phyloP scores from a whole-genome alignment of 92 coral and sea anemone species.

The Ricordea florida region DNA sequence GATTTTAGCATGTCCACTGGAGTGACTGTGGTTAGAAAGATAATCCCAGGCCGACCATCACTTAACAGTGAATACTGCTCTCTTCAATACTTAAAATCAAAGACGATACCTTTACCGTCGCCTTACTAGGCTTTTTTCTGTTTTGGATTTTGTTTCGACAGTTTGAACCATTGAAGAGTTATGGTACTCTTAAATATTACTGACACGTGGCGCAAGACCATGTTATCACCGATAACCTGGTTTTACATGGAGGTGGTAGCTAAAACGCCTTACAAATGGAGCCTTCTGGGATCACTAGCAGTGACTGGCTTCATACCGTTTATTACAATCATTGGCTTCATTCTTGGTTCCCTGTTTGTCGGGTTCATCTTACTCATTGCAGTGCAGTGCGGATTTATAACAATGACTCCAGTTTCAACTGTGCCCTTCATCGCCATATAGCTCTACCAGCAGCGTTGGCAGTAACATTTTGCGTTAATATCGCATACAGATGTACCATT shows the following conservation, averaged over 20 bases:
- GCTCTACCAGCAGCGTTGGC: conserved; percentile 6
- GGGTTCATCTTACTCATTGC: background rate
- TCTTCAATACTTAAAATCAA: too few species aligned
- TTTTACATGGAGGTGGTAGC: conserved; percentile 4
- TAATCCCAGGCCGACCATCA: too few species aligned
- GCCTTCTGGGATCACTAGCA: background rate
- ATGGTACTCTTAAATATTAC: too few species aligned
- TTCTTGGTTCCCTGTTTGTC: background rate
- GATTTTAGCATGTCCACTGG: too few species aligned
- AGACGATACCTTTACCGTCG: too few species aligned
- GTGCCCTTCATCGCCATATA: background rate
- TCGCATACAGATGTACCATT: background rate
- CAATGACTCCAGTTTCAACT: background rate
- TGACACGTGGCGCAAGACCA: conserved; percentile 32
- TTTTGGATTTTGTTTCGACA: too few species aligned
- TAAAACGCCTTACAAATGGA: conserved; percentile 26
- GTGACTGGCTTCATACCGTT: conserved; percentile 12
- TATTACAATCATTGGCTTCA: background rate
- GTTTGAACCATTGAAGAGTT: too few species aligned
- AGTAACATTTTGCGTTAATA: background rate
- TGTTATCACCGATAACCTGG: conserved; percentile 11
- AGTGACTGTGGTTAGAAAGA: too few species aligned
- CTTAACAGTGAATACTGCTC: too few species aligned
- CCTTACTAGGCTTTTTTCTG: too few species aligned
- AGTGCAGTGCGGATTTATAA: conserved; percentile 1